Evolutionary conservation across 2,113 vertebrate genomes (phyloP), one percentile per base, ranked within the genome.

Genomic region (Cynopterus brachyotis): DNA sequence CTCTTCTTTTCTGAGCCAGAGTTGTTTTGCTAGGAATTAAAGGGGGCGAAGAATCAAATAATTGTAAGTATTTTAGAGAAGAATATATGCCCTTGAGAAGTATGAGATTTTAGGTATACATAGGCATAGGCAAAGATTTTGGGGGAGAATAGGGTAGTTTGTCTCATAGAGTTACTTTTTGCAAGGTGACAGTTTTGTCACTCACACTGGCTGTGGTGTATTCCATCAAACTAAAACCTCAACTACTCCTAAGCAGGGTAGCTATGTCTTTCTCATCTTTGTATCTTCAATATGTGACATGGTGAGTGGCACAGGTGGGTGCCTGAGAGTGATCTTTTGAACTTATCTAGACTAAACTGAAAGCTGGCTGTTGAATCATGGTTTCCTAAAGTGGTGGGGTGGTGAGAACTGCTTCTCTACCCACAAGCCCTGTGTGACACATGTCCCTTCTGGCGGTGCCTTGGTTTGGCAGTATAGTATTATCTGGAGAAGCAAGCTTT

Each of bases 11-110:
- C 70, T 89, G 45, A 62, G 42, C 15, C 53, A 64, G 22, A 91
- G 7, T 45, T 40, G 4, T 83, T 92, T 69, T 79, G 62, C n/a
- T 78, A 95, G 30, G n/a, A 55, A 50, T 92, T 96, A 59, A 67
- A 93, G 57, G 85, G 8, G 13, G 6, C 30, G 22, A 89, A 89
- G 28, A 85, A 66, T 59, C 35, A 45, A 50, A 15, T 70, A 20
- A 69, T 19, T 50, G 9, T 75, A 70, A 93, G 59, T 88, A 55
- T 85, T 95, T 80, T 93, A 59, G 15, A 40, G 37, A 73, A 55
- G 28, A 81, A 35, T 47, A 1, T 55, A 9, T 90, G n/a, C 6
- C 9, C 30, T 5, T 13, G n/a, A 69, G 62, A 57, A 50, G 4
- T 66, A 42, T 20, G 60, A 89, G 53, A 64, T 32, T 57, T 80